A percentile compares a stretch with the other conserved stretches of the same genome.
Evolutionary conservation across 2,797 vertebrate species (phyloP).

Genomic region (Sebastes flavidus): DNA sequence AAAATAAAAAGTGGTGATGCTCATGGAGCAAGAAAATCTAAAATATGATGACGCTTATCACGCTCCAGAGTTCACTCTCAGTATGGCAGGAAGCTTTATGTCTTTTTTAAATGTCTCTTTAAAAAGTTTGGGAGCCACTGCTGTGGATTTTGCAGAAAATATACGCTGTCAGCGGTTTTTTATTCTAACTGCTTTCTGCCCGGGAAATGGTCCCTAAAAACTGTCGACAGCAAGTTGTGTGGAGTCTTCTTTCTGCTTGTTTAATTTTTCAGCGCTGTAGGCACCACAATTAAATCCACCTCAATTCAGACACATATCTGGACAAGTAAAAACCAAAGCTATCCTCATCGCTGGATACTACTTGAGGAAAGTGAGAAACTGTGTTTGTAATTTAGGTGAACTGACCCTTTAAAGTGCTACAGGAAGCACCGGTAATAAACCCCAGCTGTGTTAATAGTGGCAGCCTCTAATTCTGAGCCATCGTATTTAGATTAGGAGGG

Average conservation of each 20-base stretch:
- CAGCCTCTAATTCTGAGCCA: neutral
- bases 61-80: neutral
- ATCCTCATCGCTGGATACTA: neutral
- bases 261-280: neutral
- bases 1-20: neutral
- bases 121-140: conserved; percentile 3
- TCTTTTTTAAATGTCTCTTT: neutral
- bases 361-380: neutral
- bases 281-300: neutral
- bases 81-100: neutral
- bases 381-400: neutral
- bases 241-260: neutral
- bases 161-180: conserved; percentile 27
- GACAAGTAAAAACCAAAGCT: neutral
- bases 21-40: neutral
- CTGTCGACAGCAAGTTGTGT: neutral
- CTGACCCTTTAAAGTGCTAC: neutral
- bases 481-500: neutral
- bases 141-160: conserved; percentile 9
- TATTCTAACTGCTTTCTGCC: neutral
- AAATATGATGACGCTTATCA: neutral
- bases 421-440: neutral
- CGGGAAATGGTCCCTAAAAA: conserved; percentile 13
- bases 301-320: neutral
- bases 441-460: neutral